Evolutionary conservation across 2,888 invertebrate species (phyloP).

Genomic region (Fragum sueziense): DNA sequence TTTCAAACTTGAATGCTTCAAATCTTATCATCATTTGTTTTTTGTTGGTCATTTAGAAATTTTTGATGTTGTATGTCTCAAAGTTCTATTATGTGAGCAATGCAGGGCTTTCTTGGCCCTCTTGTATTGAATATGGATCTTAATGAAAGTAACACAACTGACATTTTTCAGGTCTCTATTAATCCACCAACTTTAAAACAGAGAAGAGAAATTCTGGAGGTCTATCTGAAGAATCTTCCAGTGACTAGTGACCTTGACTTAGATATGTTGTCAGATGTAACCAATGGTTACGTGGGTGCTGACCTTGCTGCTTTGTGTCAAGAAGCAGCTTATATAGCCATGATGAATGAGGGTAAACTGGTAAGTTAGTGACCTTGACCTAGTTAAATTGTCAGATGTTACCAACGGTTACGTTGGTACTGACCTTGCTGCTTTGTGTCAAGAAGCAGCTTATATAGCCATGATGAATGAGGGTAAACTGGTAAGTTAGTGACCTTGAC

Average conservation of each 20-base stretch:
- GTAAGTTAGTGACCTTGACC: slow-evolving; percentile 65
- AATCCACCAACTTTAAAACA: slow-evolving; percentile 83
- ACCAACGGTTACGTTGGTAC: slow-evolving; percentile 86
- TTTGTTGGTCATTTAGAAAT: too few relatives aligned
- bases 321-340: slow-evolving; percentile 68
- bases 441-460: slow-evolving; percentile 73
- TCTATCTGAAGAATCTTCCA: slow-evolving; percentile 68
- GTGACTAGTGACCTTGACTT: slow-evolving; percentile 66
- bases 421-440: slow-evolving; percentile 84
- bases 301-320: slow-evolving; percentile 84
- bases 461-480: slow-evolving; percentile 50
- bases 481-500: slow-evolving; percentile 62
- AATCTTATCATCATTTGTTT: too few relatives aligned
- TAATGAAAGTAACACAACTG: too few relatives aligned
- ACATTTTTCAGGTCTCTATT: slow-evolving; percentile 82
- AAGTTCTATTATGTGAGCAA: too few relatives aligned
- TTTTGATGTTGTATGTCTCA: too few relatives aligned
- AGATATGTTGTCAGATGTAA: slow-evolving; percentile 82
- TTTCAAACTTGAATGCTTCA: too few relatives aligned
- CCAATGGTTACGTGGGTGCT: slow-evolving; percentile 85
- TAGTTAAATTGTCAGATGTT: slow-evolving; percentile 81
- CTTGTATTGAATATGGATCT: too few relatives aligned
- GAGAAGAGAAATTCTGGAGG: slow-evolving; percentile 82
- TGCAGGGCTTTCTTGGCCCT: too few relatives aligned
- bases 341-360: slow-evolving; percentile 47